Percentiles rank a stretch among this genome's conserved stretches.
Evolutionary conservation across 2,888 invertebrate species (phyloP).

Genomic region (Physocephala rufipes): DNA sequence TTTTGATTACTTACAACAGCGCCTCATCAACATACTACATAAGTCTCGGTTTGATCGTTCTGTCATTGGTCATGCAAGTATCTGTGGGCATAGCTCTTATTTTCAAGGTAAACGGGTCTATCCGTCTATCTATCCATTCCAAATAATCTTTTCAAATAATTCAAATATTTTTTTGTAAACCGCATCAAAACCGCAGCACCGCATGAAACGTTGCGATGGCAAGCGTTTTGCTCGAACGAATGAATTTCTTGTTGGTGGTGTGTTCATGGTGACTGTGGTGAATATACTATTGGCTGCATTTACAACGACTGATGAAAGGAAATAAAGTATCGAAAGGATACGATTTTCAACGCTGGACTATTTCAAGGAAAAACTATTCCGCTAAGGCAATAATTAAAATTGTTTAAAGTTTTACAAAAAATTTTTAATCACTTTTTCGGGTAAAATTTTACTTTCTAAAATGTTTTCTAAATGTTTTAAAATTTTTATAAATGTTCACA

Average conservation of each 20-base stretch:
- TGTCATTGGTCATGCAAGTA: constrained; percentile 73
- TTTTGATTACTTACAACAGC: constrained; percentile 71
- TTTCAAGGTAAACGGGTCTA: constrained; percentile 68
- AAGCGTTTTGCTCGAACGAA: constrained; percentile 68
- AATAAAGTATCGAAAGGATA: constrained; percentile 18
- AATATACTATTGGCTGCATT: constrained; percentile 73
- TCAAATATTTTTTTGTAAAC: constrained; percentile 27
- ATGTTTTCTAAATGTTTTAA: constrained; percentile 33
- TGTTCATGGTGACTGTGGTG: constrained; percentile 75
- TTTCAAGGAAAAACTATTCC: constrained; percentile 6
- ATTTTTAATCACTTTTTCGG: no score
- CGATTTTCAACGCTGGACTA: background rate
- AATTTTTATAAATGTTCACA: no score
- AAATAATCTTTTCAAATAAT: constrained; percentile 12
- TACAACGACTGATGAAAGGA: constrained; percentile 57
- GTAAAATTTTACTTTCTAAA: no score
- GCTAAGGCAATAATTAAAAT: no score
- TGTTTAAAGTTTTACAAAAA: no score
- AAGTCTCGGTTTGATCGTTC: constrained; percentile 69
- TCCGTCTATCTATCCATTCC: background rate
- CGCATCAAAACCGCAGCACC: no score
- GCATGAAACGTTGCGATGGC: constrained; percentile 55
- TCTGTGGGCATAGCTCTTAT: constrained; percentile 72
- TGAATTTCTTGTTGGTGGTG: constrained; percentile 71
- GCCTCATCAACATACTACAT: constrained; percentile 70